Evolutionary conservation across 1,140 invertebrate species (phyloP).

Genomic region (Solen grandis): DNA sequence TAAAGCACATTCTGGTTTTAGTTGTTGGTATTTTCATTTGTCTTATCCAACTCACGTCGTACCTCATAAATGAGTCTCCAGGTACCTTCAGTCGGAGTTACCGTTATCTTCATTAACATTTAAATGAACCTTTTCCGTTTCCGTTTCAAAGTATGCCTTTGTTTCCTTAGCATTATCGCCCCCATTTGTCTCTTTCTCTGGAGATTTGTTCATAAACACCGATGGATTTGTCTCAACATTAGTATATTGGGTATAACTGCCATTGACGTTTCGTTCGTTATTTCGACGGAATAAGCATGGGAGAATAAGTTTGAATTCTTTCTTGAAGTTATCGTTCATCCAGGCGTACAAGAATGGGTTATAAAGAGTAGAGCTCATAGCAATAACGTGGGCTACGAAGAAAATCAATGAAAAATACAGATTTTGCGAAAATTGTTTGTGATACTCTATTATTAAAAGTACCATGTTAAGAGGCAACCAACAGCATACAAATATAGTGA

Average conservation of each 20-base stretch:
- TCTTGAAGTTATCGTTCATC: slow-evolving; percentile 99
- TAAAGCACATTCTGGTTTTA: too few species aligned
- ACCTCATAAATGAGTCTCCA: slow-evolving; percentile 58
- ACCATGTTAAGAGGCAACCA: slow-evolving; percentile 94
- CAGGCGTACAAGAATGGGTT: slow-evolving; percentile 98
- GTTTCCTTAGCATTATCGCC: slow-evolving; percentile 69
- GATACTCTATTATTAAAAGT: slow-evolving; percentile 72
- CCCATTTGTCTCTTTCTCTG: slow-evolving; percentile 70
- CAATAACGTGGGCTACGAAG: slow-evolving; percentile 94
- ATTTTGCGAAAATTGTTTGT: slow-evolving; percentile 85
- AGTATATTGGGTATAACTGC: slow-evolving; percentile 76
- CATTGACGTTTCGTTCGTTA: slow-evolving; percentile 61
- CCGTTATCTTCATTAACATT: slow-evolving; percentile 71
- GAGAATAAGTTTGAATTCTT: slow-evolving; percentile 88
- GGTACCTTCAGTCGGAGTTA: slow-evolving; percentile 85
- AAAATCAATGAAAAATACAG: slow-evolving; percentile 92
- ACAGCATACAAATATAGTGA: slow-evolving; percentile 95
- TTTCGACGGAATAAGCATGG: slow-evolving; percentile 74
- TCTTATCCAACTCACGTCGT: too few species aligned
- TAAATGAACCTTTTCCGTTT: slow-evolving; percentile 77
- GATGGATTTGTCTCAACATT: slow-evolving; percentile 75
- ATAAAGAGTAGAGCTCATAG: slow-evolving; percentile 97
- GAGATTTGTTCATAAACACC: slow-evolving; percentile 73
- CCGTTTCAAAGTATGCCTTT: slow-evolving; percentile 74
- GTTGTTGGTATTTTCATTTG: too few species aligned